Conservation (phyloP, 2,797 vertebrate genomes). For the Myotis findleyi region DNA sequence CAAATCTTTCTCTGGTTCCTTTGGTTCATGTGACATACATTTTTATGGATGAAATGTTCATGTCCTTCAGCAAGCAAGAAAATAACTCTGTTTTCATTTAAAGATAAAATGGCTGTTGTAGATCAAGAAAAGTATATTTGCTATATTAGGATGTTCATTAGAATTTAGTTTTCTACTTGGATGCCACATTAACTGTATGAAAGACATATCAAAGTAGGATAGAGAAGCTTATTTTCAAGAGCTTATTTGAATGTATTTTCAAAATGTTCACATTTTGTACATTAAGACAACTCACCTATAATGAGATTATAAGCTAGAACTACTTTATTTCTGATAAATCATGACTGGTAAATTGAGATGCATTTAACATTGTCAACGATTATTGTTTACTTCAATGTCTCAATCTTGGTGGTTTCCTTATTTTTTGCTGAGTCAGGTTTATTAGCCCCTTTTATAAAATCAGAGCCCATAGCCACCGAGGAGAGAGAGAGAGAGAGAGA, state of each 20-base stretch:
- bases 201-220: neutral
- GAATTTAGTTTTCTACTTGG: constrained; percentile 37
- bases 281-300: neutral
- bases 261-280: neutral
- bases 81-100: constrained; percentile 46
- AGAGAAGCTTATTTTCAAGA: constrained; percentile 23
- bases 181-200: constrained; percentile 30
- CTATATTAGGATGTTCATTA: neutral
- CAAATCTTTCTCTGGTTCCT: neutral
- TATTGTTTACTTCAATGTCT: constrained; percentile 37
- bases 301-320: constrained; percentile 9
- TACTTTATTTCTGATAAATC: constrained; percentile 22
- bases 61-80: neutral
- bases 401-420: neutral
- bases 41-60: neutral
- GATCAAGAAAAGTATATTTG: constrained; percentile 27
- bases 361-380: neutral
- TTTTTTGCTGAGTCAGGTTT: constrained; percentile 61
- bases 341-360: neutral
- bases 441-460: constrained; percentile 13
- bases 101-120: constrained; percentile 30
- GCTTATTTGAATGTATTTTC: neutral
- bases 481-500: neutral
- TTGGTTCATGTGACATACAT: constrained; percentile 28
- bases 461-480: neutral